Percentiles rank a stretch among this genome's conserved stretches.
Evolutionary conservation across 2,797 vertebrate species (phyloP).

Genomic region (Phyllotis vaccarum): DNA sequence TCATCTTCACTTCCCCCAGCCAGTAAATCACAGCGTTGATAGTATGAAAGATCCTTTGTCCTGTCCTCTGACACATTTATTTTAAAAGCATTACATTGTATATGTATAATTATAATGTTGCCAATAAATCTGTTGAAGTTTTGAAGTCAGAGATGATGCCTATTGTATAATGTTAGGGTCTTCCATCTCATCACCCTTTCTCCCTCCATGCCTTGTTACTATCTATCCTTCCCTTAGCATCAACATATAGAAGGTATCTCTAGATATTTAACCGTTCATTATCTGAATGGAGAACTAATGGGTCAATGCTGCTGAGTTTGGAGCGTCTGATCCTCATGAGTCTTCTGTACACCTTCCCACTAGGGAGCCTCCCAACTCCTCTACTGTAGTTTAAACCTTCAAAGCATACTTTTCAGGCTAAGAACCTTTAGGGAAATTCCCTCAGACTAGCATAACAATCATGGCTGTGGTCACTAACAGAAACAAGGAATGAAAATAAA

Average conservation of each 20-base stretch:
- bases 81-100: slow-evolving; percentile 24
- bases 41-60: background rate
- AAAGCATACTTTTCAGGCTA: background rate
- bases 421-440: background rate
- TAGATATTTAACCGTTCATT: background rate
- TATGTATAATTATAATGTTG: background rate
- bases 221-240: background rate
- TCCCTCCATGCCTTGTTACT: background rate
- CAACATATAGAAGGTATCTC: background rate
- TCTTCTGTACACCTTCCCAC: background rate
- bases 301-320: background rate
- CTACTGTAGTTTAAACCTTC: background rate
- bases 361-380: background rate
- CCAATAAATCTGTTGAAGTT: background rate
- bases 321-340: background rate
- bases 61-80: background rate
- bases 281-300: background rate
- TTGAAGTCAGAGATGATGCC: background rate
- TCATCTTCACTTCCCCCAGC: background rate
- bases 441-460: background rate
- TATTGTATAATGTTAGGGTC: background rate
- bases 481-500: slow-evolving; percentile 31
- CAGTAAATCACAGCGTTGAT: background rate
- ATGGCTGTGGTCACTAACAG: background rate
- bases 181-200: background rate